Evolutionary conservation across 2,113 vertebrate genomes (phyloP).

Genomic region (Dasypus novemcinctus): DNA sequence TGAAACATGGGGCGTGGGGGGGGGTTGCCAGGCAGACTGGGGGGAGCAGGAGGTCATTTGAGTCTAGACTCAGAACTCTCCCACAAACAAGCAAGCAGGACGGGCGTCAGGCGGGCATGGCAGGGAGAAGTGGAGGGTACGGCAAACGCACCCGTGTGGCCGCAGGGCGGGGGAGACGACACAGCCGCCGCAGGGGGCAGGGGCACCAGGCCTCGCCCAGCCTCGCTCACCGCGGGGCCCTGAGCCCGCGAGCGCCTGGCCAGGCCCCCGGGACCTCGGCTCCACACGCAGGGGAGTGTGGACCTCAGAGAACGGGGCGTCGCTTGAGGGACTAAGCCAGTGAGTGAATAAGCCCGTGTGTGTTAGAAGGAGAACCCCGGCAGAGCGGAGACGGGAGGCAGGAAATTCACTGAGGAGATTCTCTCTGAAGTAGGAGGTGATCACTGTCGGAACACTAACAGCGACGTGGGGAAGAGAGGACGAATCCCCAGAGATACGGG

Average conservation of each 20-base stretch:
- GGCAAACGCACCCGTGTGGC: no score
- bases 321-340: no score
- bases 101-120: neutral
- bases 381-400: neutral
- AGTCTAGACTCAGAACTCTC: neutral
- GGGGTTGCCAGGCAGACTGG: neutral
- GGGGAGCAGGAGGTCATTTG: neutral
- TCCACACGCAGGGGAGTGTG: neutral
- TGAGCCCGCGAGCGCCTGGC: accelerated
- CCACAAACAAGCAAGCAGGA: neutral
- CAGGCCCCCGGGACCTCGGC: neutral
- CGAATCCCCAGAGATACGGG: conserved; percentile 84
- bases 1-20: neutral
- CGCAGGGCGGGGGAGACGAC: neutral
- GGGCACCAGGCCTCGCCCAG: neutral
- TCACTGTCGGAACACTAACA: neutral
- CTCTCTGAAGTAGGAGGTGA: neutral
- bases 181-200: accelerated
- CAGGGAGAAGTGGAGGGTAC: neutral
- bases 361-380: neutral
- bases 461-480: no score
- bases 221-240: neutral
- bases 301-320: neutral
- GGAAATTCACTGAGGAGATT: neutral
- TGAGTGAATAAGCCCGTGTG: neutral